phyloP scores from a whole-genome alignment of 2,797 vertebrate species.

The Typhlichthys eigenmanni region DNA sequence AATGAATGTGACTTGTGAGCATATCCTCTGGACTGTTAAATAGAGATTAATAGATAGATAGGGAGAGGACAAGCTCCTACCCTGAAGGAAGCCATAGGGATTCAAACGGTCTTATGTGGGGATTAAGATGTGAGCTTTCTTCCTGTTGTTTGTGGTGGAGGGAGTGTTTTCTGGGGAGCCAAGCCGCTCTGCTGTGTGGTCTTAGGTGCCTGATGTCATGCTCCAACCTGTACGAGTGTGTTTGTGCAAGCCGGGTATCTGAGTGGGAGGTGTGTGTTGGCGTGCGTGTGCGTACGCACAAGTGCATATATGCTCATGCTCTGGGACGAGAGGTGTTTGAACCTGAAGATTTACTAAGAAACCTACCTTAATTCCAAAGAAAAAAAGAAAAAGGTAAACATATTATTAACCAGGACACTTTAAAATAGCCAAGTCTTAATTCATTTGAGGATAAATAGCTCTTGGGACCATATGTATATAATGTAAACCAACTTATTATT shows the following conservation, averaged over 20 bases:
- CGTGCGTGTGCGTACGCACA: constrained; percentile 11
- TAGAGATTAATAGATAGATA: constrained; percentile 51
- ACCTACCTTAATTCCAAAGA: neutral
- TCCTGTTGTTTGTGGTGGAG: constrained; percentile 28
- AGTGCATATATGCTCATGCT: constrained; percentile 11
- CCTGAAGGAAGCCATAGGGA: constrained; percentile 15
- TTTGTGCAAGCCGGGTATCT: constrained; percentile 42
- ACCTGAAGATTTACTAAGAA: constrained; percentile 3
- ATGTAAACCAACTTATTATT: neutral
- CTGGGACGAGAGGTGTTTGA: constrained; percentile 21
- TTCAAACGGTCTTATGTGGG: constrained; percentile 6
- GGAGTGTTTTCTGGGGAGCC: constrained; percentile 33
- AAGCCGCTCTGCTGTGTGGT: constrained; percentile 56
- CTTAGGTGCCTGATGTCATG: constrained; percentile 47
- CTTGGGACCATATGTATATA: neutral
- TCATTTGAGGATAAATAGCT: neutral
- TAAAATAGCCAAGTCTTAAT: neutral
- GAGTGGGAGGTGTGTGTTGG: constrained; percentile 23
- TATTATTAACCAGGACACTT: neutral
- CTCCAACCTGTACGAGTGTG: constrained; percentile 59
- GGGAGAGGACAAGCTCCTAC: constrained; percentile 24
- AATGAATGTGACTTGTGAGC: constrained; percentile 80
- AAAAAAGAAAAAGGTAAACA: neutral
- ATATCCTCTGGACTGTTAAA: constrained; percentile 58
- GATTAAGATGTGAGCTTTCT: constrained; percentile 12